phyloP scores from a whole-genome alignment of 2,113 vertebrate genomes.

The Ptilorrhoa leucosticta region DNA sequence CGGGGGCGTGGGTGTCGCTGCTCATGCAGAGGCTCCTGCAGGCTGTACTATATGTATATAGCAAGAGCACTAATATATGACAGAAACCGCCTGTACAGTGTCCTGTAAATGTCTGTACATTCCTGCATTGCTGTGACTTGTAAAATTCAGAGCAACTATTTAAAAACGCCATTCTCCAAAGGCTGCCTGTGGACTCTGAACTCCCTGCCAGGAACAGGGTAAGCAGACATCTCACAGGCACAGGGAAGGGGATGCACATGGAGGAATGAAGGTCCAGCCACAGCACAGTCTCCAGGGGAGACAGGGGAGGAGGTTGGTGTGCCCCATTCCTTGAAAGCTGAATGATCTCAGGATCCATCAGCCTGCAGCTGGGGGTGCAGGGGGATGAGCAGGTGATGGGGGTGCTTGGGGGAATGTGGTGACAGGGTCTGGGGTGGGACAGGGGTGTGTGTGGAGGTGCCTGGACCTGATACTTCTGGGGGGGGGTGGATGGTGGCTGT shows the following conservation, averaged over 20 bases:
- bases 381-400: fast-evolving
- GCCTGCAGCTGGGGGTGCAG: not conserved
- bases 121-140: not conserved
- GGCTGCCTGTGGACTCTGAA: not conserved
- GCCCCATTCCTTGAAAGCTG: not conserved
- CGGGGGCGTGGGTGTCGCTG: fast-evolving
- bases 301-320: not conserved
- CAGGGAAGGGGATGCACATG: not conserved
- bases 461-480: not conserved
- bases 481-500: fast-evolving
- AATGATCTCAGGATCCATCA: not conserved
- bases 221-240: not conserved
- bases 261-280: fast-evolving
- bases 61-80: constrained; percentile 57
- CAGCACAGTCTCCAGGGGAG: fast-evolving
- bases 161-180: not conserved
- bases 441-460: not conserved
- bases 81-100: not conserved
- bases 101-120: constrained; percentile 53
- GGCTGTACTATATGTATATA: constrained; percentile 67
- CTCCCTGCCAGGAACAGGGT: fast-evolving
- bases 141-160: constrained; percentile 1
- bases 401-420: not conserved
- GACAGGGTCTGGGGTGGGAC: fast-evolving
- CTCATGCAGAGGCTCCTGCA: fast-evolving